A percentile compares a stretch with the other conserved stretches of the same genome.
Evolutionary conservation across 1,140 invertebrate genomes (phyloP).

Genomic region (Epicauta chinensis): DNA sequence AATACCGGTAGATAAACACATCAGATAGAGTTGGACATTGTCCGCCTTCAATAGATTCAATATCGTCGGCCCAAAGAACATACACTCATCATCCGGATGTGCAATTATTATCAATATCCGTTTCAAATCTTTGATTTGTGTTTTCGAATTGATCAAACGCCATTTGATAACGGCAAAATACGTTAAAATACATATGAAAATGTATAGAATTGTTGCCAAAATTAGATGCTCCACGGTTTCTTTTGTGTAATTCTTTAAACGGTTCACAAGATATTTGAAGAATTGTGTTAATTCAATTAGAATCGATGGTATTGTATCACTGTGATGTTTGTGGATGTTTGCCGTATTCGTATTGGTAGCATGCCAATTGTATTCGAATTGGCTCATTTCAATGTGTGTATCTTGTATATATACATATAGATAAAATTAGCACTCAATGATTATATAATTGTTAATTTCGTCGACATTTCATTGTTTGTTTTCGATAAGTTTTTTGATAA

Average conservation of each 20-base stretch:
- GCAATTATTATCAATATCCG: constrained; percentile 78
- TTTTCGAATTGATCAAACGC: constrained; percentile 32
- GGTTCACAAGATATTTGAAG: background rate
- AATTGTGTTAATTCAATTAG: background rate
- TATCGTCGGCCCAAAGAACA: constrained; percentile 95
- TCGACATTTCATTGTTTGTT: background rate
- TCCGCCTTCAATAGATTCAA: constrained; percentile 58
- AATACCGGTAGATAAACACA: constrained; percentile 84
- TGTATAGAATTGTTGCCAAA: constrained; percentile 31
- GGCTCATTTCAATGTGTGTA: background rate
- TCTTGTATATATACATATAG: background rate
- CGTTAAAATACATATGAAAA: constrained; percentile 35
- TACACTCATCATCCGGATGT: constrained; percentile 96
- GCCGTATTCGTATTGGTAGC: background rate
- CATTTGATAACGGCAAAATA: constrained; percentile 30
- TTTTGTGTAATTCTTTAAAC: constrained; percentile 25
- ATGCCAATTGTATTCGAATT: background rate
- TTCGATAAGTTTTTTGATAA: constrained; percentile 9
- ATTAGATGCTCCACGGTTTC: constrained; percentile 42
- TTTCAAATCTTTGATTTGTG: constrained; percentile 41
- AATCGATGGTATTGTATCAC: no score
- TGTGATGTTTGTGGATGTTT: background rate
- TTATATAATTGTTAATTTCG: background rate
- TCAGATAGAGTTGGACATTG: constrained; percentile 63
- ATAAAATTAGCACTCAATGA: no score